Evolutionary conservation across 2,888 invertebrate species (phyloP), one percentile per base, ranked within the genome.

Genomic region (Tholera decimalis): DNA sequence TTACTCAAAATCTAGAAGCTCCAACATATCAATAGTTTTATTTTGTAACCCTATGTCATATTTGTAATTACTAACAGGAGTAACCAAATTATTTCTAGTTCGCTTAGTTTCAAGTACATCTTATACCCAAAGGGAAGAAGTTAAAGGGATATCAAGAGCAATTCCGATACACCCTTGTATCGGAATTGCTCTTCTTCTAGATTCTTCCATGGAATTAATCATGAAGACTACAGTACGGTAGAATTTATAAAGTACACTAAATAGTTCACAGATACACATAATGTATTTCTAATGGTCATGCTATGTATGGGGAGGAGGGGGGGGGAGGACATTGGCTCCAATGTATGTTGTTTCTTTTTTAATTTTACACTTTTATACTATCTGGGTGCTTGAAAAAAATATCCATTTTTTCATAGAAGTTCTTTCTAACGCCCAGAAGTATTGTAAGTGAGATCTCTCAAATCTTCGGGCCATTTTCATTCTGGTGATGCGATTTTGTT

Each of bases 271-370:
- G 64, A 70, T 75, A 80, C 71, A 84, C 63, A 67, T 64, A 82
- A 80, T 82, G 84, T 80, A 68, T 77, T 71, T 71, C 82, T 77
- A 83, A 80, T 84, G 75, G 51, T 44, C 89, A 89, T 89, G 88
- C 89, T 82, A 69, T 79, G 82, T 76, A 81, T 82, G 78, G 79
- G 80, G 82, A 69, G 46, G 47, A 43, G 7, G 33, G 78, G 79
- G 80, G 82, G 70, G 46, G 47, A 43, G 7, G 33, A 73, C 59
- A 44, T 47, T 76, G 69, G 62, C 73, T 79, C 68, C 73, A 82
- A 70, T 55, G 64, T 46, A 24, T 15, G 18, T 15, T 8, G 11
- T 1, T 0, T 30, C 24, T 15, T 30, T 11, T 9, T 43, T 26
- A 6, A 0, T 15, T 39, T 39, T 26, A 4, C n/a, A 0, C 15